These are phyloP conservation scores for Sylvia atricapilla DNA, from an alignment of 2,113 vertebrate genomes.

Conservation along the genomic window DNA sequence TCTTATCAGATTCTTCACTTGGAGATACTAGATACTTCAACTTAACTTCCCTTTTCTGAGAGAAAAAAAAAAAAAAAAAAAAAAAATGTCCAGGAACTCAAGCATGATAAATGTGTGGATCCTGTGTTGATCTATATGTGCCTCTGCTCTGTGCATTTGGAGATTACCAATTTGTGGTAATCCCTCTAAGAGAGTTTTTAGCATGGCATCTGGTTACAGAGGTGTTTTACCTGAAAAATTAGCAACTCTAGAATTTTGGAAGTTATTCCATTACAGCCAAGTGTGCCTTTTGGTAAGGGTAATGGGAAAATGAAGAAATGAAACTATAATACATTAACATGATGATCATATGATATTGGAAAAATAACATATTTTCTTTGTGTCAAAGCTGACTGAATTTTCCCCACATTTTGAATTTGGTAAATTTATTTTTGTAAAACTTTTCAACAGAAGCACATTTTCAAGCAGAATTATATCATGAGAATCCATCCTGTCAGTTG, in stretches of 20 bases:
- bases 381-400: neutral
- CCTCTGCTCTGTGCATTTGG: rapidly evolving
- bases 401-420: neutral
- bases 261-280: neutral
- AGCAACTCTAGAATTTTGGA: neutral
- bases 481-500: neutral
- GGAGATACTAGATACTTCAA: neutral
- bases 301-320: neutral
- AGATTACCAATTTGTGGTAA: neutral
- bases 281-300: neutral
- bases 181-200: neutral
- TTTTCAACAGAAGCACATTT: neutral
- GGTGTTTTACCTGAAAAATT: neutral
- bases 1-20: neutral
- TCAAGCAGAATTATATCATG: neutral
- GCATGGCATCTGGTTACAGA: neutral
- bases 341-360: neutral
- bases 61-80: too few species aligned
- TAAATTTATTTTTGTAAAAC: neutral
- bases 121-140: rapidly evolving
- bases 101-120: neutral
- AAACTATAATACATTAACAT: neutral
- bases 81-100: neutral
- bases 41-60: neutral
- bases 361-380: neutral